Conservation (phyloP, 2,888 invertebrate genomes). For the Hypena proboscidalis region DNA sequence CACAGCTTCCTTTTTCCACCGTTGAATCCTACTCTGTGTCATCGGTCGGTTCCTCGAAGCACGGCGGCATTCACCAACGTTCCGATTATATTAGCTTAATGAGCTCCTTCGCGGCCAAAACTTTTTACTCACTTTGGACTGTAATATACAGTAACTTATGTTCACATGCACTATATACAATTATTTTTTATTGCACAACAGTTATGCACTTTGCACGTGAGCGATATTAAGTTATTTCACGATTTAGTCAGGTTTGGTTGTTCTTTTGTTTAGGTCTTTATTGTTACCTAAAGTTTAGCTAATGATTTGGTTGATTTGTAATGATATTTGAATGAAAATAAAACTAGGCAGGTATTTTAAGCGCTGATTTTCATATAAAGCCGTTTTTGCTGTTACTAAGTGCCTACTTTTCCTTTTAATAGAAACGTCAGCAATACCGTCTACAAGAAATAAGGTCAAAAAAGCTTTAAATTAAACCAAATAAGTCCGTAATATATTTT, state of each 20-base stretch:
- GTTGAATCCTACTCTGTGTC: slow-evolving; percentile 34
- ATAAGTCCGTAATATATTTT: too few species aligned
- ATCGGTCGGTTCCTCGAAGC: slow-evolving; percentile 61
- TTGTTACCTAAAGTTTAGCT: too few species aligned
- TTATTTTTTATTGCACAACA: slow-evolving; percentile 39
- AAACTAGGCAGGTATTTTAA: too few species aligned
- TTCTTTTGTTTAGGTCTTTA: slow-evolving; percentile 9
- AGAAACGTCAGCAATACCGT: too few species aligned
- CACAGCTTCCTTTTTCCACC: too few species aligned
- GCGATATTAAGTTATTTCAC: slow-evolving; percentile 35
- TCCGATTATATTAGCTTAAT: slow-evolving; percentile 76
- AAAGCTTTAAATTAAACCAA: too few species aligned
- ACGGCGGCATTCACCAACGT: slow-evolving; percentile 54
- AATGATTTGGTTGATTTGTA: slow-evolving; percentile 18
- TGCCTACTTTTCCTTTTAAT: too few species aligned
- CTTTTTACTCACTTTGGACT: slow-evolving; percentile 46
- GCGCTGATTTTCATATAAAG: too few species aligned
- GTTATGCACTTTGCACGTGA: slow-evolving; percentile 36
- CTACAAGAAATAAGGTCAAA: too few species aligned
- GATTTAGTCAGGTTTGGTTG: slow-evolving; percentile 17
- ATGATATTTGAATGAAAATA: slow-evolving; percentile 4
- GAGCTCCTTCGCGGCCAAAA: slow-evolving; percentile 52
- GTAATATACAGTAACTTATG: slow-evolving; percentile 43
- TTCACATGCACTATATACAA: slow-evolving; percentile 37
- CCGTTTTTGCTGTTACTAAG: too few species aligned